Evolutionary conservation across 2,888 invertebrate genomes (phyloP).

Genomic region (Calliphora vomitoria): DNA sequence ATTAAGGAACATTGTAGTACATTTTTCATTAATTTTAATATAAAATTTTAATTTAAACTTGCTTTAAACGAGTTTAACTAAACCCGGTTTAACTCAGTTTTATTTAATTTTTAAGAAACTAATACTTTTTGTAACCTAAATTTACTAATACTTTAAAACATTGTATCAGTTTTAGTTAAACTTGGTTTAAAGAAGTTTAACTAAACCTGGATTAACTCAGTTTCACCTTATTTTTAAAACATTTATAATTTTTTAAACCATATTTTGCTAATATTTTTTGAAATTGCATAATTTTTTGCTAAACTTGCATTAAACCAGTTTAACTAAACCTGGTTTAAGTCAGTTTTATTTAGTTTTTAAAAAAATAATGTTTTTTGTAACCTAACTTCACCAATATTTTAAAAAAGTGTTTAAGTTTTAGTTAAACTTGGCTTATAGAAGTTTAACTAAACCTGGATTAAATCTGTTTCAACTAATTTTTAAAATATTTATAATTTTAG

Average conservation of each 20-base stretch:
- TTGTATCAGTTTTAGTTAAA: neutral
- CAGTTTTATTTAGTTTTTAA: too few species aligned
- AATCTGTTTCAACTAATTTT: neutral
- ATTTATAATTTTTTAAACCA: neutral
- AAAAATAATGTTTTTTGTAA: too few species aligned
- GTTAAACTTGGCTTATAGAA: neutral
- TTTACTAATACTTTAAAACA: neutral
- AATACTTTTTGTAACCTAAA: neutral
- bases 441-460: neutral
- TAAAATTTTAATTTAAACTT: too few species aligned
- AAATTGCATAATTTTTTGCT: too few species aligned
- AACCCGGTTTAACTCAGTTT: neutral
- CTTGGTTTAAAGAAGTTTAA: neutral
- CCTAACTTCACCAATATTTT: neutral
- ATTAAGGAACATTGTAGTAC: too few species aligned
- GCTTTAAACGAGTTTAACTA: neutral
- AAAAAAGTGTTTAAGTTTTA: neutral
- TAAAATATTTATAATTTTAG: too few species aligned
- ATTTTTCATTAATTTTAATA: too few species aligned
- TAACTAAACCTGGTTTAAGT: too few species aligned
- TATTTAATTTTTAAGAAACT: neutral
- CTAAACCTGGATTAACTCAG: neutral
- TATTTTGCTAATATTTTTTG: neutral
- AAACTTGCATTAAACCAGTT: too few species aligned
- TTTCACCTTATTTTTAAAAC: neutral